Conservation (phyloP, 2,888 invertebrate species). For the Tryphoninae sp. region DNA sequence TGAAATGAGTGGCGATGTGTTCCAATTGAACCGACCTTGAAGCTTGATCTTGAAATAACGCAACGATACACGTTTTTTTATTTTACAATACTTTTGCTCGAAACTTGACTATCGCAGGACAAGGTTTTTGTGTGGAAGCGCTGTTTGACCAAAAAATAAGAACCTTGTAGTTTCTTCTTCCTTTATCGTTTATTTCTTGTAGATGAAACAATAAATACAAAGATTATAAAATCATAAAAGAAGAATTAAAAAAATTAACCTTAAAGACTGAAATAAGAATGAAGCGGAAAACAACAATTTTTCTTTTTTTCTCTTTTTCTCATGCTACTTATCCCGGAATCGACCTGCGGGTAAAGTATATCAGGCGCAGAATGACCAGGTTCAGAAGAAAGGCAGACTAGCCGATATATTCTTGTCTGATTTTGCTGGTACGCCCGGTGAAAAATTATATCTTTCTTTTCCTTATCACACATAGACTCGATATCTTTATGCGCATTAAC, state of each 20-base stretch:
- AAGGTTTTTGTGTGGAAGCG: too few relatives aligned
- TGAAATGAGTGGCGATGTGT: too few relatives aligned
- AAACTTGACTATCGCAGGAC: too few relatives aligned
- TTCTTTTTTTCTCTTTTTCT: constrained; percentile 84
- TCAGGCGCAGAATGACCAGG: constrained; percentile 88
- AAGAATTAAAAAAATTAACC: constrained; percentile 21
- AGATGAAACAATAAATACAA: not conserved
- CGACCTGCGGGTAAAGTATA: constrained; percentile 85
- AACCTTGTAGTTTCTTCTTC: not conserved
- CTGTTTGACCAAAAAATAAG: too few relatives aligned
- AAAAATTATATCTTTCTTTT: constrained; percentile 53
- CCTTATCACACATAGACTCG: too few relatives aligned
- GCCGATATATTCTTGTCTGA: constrained; percentile 93
- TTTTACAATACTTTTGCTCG: too few relatives aligned
- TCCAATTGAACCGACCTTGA: too few relatives aligned
- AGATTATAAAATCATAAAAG: not conserved
- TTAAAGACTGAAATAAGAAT: constrained; percentile 29
- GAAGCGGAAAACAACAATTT: constrained; percentile 51
- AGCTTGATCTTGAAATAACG: too few relatives aligned
- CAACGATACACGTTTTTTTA: too few relatives aligned
- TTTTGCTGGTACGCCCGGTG: constrained; percentile 85
- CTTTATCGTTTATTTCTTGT: not conserved
- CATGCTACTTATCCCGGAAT: constrained; percentile 80
- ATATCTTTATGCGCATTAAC: too few relatives aligned
- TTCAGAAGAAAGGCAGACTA: constrained; percentile 92